phyloP scores from a whole-genome alignment of 2,888 invertebrate species.

The Phorcus lineatus region DNA sequence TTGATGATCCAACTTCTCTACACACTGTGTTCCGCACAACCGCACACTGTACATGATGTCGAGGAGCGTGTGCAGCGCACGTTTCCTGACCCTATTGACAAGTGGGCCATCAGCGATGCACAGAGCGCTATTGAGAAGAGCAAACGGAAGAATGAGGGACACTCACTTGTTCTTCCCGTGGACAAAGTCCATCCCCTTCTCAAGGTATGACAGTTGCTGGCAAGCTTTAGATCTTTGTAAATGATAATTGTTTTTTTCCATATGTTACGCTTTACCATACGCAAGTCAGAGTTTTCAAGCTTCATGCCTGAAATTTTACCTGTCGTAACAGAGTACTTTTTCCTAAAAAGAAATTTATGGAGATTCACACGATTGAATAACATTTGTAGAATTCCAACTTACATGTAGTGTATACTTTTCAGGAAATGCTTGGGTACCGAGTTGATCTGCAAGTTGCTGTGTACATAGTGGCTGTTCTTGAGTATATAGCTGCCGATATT shows the following conservation, averaged over 20 bases:
- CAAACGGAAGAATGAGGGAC: slow-evolving; percentile 81
- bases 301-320: no score
- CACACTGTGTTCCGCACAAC: slow-evolving; percentile 85
- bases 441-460: slow-evolving; percentile 84
- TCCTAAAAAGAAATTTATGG: no score
- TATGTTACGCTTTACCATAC: no score
- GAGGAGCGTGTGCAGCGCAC: slow-evolving; percentile 93
- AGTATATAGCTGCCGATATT: slow-evolving; percentile 96
- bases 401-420: slow-evolving; percentile 16
- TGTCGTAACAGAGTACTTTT: no score
- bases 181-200: slow-evolving; percentile 92
- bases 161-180: slow-evolving; percentile 86
- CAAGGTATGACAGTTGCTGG: slow-evolving; percentile 76
- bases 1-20: slow-evolving; percentile 90
- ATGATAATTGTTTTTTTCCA: no score
- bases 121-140: slow-evolving; percentile 88
- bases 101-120: slow-evolving; percentile 94
- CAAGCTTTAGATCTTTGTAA: no score
- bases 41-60: slow-evolving; percentile 81
- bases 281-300: no score
- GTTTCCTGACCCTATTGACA: slow-evolving; percentile 95
- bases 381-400: no score
- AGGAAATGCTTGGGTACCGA: slow-evolving; percentile 76
- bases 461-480: slow-evolving; percentile 93
- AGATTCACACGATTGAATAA: no score